Conservation (phyloP, 1,140 invertebrate species). For the Heliconius nattereri region DNA sequence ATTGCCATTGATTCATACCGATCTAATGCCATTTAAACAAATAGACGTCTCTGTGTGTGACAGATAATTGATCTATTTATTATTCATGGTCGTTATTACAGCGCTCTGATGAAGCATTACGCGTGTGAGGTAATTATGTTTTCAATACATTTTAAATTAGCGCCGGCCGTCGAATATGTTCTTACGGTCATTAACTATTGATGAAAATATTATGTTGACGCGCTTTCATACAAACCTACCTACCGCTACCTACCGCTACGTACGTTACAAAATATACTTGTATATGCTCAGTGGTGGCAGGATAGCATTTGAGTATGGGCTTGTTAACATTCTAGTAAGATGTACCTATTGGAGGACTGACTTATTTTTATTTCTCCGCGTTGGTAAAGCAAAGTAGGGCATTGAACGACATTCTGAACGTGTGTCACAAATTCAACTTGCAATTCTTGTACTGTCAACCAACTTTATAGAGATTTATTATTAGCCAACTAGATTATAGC, state of each 20-base stretch:
- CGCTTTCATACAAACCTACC: no score
- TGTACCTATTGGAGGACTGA: no score
- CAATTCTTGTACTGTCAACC: no score
- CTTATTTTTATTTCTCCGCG: no score
- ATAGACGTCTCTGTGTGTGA: constrained; percentile 5
- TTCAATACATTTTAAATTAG: constrained; percentile 8
- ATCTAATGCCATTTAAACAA: background rate
- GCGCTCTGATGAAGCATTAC: constrained; percentile 1
- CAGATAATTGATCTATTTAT: constrained; percentile 15
- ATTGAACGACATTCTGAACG: no score
- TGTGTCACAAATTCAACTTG: no score
- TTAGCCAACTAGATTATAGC: no score
- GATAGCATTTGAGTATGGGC: background rate
- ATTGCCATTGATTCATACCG: background rate
- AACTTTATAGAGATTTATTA: no score
- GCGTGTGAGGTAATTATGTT: constrained; percentile 1
- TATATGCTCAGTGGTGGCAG: background rate
- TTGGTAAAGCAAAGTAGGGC: no score
- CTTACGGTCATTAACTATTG: constrained; percentile 8
- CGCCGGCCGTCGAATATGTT: background rate
- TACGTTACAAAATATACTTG: background rate
- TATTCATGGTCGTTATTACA: constrained; percentile 1
- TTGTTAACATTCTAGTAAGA: no score
- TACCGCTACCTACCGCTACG: no score
- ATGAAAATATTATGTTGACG: background rate